These are phyloP conservation scores for Rhyacophila evoluta DNA, from an alignment of 2,888 invertebrate genomes.

Conservation along the genomic window DNA sequence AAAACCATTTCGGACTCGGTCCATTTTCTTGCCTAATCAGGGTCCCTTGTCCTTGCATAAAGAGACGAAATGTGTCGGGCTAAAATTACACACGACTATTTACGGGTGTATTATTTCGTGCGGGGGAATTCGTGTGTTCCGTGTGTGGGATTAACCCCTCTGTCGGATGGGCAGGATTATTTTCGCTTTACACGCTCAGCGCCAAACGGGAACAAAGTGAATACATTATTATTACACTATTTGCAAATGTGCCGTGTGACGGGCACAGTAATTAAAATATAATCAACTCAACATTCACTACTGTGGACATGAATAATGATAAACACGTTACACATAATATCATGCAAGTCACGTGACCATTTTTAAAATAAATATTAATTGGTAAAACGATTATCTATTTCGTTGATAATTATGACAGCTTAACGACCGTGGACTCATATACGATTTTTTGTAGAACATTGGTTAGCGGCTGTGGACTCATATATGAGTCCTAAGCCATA, in stretches of 20 bases:
- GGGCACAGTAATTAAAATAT: not conserved
- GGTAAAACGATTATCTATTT: too few species aligned
- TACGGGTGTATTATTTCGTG: not conserved
- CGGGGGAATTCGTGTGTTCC: not conserved
- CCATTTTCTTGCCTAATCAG: not conserved
- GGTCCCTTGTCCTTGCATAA: not conserved
- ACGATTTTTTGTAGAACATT: too few species aligned
- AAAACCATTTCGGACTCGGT: not conserved
- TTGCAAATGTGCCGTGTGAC: not conserved
- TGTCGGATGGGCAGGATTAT: not conserved
- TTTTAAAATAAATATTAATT: too few species aligned
- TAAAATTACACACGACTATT: not conserved
- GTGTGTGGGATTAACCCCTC: not conserved
- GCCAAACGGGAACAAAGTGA: not conserved
- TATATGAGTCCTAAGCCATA: too few species aligned
- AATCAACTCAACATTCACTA: not conserved
- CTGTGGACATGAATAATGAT: too few species aligned
- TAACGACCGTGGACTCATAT: too few species aligned
- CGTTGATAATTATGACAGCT: too few species aligned
- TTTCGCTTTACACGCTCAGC: not conserved
- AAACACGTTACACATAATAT: too few species aligned
- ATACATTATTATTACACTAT: not conserved
- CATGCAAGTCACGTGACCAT: too few species aligned
- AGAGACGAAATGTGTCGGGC: slow-evolving; percentile 7
- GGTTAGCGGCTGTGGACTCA: too few species aligned